Percentiles rank a stretch among this genome's conserved stretches.
Conservation (phyloP, 2,888 invertebrate species). For the Eretmocerus hayati region DNA sequence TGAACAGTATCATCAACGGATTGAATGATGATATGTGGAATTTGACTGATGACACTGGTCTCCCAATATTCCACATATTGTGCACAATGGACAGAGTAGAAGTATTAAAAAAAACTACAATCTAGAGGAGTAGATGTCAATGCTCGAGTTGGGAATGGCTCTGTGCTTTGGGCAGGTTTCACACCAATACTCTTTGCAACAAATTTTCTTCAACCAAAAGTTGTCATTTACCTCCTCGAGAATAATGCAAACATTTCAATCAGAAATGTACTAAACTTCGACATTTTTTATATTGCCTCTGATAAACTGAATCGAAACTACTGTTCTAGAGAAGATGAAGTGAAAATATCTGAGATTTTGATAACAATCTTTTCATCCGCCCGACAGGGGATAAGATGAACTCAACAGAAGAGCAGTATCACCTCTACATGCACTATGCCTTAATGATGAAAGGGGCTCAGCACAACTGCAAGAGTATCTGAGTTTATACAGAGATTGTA, state of each 20-base stretch:
- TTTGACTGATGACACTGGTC: background rate
- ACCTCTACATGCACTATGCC: too few species aligned
- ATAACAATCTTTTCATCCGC: too few species aligned
- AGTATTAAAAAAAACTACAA: background rate
- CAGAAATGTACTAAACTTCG: too few species aligned
- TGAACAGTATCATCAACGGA: background rate
- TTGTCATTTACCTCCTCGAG: background rate
- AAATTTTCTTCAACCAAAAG: background rate
- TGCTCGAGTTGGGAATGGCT: background rate
- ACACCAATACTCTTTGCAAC: constrained; percentile 6
- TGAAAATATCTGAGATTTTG: too few species aligned
- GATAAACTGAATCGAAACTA: too few species aligned
- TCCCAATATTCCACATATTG: constrained; percentile 6
- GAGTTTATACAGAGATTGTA: too few species aligned
- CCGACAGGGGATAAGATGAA: too few species aligned
- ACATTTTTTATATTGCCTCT: too few species aligned
- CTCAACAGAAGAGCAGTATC: too few species aligned
- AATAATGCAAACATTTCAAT: background rate
- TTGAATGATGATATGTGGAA: background rate
- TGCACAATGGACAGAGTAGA: background rate
- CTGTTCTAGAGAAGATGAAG: too few species aligned
- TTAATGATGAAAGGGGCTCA: too few species aligned
- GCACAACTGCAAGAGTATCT: too few species aligned
- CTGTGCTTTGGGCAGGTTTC: background rate
- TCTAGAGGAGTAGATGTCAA: background rate